Conservation (phyloP, 2,888 invertebrate species). For the Liposcelis brunnea region DNA sequence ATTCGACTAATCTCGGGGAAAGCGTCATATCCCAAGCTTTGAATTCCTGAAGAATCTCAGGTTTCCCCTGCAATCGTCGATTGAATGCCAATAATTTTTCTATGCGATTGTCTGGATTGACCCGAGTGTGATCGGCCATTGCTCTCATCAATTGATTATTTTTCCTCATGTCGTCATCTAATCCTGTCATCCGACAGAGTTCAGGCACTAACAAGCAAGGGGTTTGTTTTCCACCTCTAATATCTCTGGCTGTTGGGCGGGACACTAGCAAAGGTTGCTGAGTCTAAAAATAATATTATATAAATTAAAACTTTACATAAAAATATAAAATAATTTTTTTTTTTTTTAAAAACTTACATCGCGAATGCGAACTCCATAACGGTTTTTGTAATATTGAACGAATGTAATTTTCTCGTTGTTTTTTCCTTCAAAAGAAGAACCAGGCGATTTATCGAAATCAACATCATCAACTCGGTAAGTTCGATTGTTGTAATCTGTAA, state of each 20-base stretch:
- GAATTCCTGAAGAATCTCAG: conserved; percentile 36
- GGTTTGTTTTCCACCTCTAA: conserved; percentile 49
- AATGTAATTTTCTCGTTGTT: conserved; percentile 37
- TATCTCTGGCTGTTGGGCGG: conserved; percentile 42
- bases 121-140: conserved; percentile 53
- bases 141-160: conserved; percentile 49
- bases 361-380: neutral
- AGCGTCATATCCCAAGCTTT: conserved; percentile 54
- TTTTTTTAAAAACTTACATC: too few species aligned
- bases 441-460: conserved; percentile 40
- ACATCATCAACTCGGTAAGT: conserved; percentile 61
- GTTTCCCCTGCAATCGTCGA: conserved; percentile 33
- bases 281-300: neutral
- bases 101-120: conserved; percentile 49
- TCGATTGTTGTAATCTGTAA: conserved; percentile 62
- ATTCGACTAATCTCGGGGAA: conserved; percentile 37
- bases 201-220: conserved; percentile 65
- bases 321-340: too few species aligned
- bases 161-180: conserved; percentile 47
- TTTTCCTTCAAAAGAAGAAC: conserved; percentile 32
- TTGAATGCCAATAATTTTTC: conserved; percentile 49
- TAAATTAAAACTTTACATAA: too few species aligned
- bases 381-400: conserved; percentile 42
- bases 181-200: conserved; percentile 66
- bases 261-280: conserved; percentile 68